A percentile compares a stretch with the other conserved stretches of the same genome.
Conservation (phyloP, 2,797 vertebrate genomes). For the Takifugu ocellatus region DNA sequence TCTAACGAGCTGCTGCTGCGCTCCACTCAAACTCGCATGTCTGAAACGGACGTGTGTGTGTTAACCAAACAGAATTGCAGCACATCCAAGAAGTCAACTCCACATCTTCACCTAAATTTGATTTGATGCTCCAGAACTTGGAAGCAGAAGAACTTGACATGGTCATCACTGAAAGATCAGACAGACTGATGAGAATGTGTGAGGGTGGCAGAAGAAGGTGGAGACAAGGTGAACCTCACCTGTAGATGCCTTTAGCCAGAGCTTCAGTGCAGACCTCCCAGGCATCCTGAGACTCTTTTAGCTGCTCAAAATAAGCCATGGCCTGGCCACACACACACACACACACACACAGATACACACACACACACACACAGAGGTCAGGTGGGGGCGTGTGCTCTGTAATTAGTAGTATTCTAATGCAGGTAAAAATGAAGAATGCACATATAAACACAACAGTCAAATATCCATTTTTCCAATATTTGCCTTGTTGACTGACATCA, state of each 20-base stretch:
- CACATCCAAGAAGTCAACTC: not conserved
- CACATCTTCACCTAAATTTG: conserved; percentile 87
- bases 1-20: conserved; percentile 92
- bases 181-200: no score
- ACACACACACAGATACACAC: not conserved
- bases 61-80: no score
- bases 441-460: no score
- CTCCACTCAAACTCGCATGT: conserved; percentile 82
- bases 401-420: no score
- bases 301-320: conserved; percentile 93
- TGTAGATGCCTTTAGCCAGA: conserved; percentile 88
- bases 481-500: no score
- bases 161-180: conserved; percentile 83
- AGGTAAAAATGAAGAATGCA: no score
- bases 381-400: no score
- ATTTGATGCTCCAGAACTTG: conserved; percentile 98
- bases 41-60: conserved; percentile 67
- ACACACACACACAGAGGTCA: not conserved
- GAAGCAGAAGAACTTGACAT: conserved; percentile 99
- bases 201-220: not conserved
- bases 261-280: conserved; percentile 98
- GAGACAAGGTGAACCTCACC: conserved; percentile 65
- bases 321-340: conserved; percentile 67
- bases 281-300: conserved; percentile 94
- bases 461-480: no score